Percentiles rank a stretch among this genome's conserved stretches.
Evolutionary conservation across 2,797 vertebrate species (phyloP).

Genomic region (Erethizon dorsatum): DNA sequence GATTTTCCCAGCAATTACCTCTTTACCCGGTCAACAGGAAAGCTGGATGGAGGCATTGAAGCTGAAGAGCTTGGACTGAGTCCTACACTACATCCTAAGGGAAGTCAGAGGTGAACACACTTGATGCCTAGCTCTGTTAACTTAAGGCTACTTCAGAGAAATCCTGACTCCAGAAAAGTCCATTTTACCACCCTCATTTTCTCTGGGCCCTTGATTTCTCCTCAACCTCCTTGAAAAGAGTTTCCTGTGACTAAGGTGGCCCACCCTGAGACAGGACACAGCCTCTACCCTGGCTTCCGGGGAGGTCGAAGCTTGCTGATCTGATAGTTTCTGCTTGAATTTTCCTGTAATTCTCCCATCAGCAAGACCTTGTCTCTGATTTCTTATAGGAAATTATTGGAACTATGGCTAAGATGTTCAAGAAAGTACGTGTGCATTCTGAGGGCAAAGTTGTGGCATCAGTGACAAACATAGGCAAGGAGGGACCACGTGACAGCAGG

Average conservation of each 20-base stretch:
- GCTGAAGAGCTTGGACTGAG: background rate
- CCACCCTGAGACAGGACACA: background rate
- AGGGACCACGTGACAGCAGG: background rate
- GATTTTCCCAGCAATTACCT: background rate
- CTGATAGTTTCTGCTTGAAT: background rate
- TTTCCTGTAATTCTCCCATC: background rate
- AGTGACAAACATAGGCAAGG: background rate
- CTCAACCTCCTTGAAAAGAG: background rate
- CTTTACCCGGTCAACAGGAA: too few relatives aligned
- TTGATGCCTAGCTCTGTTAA: background rate
- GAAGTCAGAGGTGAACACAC: too few relatives aligned
- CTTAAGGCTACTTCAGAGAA: background rate
- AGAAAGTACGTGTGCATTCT: background rate
- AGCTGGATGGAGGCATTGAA: background rate
- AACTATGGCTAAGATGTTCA: background rate
- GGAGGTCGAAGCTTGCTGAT: background rate
- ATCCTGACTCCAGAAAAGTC: background rate
- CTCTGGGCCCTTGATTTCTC: background rate
- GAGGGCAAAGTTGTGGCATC: background rate
- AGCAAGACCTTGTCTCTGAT: background rate
- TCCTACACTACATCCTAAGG: background rate
- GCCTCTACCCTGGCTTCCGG: background rate
- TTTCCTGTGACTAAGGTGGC: background rate
- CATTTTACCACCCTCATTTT: background rate
- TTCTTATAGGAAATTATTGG: background rate